Evolutionary conservation across 2,888 invertebrate genomes (phyloP).

Genomic region (Xestia c-nigrum): DNA sequence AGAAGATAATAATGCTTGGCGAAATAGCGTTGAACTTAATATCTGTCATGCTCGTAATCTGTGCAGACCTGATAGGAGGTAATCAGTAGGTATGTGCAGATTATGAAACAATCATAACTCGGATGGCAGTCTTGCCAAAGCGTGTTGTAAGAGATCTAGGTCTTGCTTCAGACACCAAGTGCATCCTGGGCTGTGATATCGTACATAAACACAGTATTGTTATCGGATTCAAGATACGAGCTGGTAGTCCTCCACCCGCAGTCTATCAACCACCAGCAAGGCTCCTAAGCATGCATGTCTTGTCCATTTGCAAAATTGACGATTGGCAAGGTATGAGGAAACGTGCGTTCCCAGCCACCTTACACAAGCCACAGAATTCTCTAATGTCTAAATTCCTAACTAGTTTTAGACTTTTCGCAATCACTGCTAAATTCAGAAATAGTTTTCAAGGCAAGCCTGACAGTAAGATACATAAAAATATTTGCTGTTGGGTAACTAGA

Average conservation of each 20-base stretch:
- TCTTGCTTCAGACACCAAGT: not conserved
- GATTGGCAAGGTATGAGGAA: not conserved
- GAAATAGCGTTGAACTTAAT: slow-evolving; percentile 41
- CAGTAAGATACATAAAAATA: not conserved
- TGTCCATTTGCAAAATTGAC: slow-evolving; percentile 6
- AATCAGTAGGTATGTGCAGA: slow-evolving; percentile 1
- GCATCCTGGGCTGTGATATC: not conserved
- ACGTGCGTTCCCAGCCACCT: not conserved
- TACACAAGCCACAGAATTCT: slow-evolving; percentile 3
- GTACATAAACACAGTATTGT: not conserved
- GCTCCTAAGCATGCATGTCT: slow-evolving; percentile 1
- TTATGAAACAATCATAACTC: slow-evolving; percentile 35
- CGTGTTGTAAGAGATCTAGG: not conserved
- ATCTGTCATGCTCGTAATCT: slow-evolving; percentile 51
- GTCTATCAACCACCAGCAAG: not conserved
- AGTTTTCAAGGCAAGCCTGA: slow-evolving; percentile 23
- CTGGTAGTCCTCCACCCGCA: not conserved
- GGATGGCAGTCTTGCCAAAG: not conserved
- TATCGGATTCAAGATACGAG: slow-evolving; percentile 6
- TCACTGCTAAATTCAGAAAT: slow-evolving; percentile 2
- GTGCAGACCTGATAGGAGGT: slow-evolving; percentile 34
- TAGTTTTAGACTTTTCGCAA: slow-evolving; percentile 21
- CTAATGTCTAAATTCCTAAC: slow-evolving; percentile 8
- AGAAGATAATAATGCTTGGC: slow-evolving; percentile 14
- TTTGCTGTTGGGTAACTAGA: not conserved